A percentile compares a stretch with the other conserved stretches of the same genome.
phyloP scores from a whole-genome alignment of 35 echinoderm and acorn worm species.

The Nesometra sesokonis region DNA sequence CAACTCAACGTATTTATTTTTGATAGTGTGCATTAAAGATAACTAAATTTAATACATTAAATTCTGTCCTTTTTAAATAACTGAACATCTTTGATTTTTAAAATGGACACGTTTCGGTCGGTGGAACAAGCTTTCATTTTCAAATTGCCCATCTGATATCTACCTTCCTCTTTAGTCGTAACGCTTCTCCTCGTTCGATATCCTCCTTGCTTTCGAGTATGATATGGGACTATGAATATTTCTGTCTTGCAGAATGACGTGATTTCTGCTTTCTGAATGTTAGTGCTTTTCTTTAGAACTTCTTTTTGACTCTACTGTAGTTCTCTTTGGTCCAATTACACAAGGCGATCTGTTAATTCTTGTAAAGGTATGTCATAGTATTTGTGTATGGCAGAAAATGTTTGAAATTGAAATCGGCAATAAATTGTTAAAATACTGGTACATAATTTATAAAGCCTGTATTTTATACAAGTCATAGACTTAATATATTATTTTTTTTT shows the following conservation, averaged over 20 bases:
- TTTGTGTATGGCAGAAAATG: no score
- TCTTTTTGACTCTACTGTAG: neutral
- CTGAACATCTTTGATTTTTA: neutral
- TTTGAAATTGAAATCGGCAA: no score
- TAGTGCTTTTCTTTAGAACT: neutral
- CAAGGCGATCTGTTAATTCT: no score
- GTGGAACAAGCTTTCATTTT: neutral
- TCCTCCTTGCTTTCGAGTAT: conserved; percentile 1
- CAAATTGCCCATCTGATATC: neutral
- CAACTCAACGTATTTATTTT: conserved; percentile 23
- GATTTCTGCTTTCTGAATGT: neutral
- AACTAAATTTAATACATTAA: neutral
- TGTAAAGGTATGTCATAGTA: no score
- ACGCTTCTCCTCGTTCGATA: neutral
- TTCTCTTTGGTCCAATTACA: no score
- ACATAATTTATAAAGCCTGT: no score
- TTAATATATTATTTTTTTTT: no score
- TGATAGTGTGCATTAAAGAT: conserved; percentile 5
- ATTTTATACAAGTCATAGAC: no score
- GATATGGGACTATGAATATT: neutral
- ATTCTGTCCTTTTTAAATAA: neutral
- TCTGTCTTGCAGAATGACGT: neutral
- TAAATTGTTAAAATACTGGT: no score
- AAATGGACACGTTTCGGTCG: neutral
- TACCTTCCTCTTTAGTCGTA: neutral